phyloP scores from a whole-genome alignment of 2,113 vertebrate species.

The Crotalus helleri region DNA sequence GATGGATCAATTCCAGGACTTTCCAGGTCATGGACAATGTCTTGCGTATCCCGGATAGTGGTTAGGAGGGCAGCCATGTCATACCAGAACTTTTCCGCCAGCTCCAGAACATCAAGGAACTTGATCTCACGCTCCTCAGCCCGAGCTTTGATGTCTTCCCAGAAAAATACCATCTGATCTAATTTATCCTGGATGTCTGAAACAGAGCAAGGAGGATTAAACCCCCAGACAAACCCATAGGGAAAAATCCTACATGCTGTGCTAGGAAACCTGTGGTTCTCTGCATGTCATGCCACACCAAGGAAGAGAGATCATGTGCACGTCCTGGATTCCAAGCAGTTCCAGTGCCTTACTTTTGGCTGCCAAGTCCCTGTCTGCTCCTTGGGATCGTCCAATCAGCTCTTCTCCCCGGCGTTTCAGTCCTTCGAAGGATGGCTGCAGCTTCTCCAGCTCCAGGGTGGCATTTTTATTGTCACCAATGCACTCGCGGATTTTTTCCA shows the following conservation, averaged over 20 bases:
- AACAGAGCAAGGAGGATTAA: not conserved
- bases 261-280: not conserved
- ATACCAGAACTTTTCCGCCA: conserved; percentile 96
- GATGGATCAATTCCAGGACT: conserved; percentile 98
- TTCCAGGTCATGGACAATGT: conserved; percentile 92
- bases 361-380: conserved; percentile 85
- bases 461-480: conserved; percentile 88
- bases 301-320: conserved; percentile 1
- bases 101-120: conserved; percentile 92
- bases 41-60: conserved; percentile 92
- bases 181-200: conserved; percentile 90
- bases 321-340: not conserved
- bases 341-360: conserved; percentile 80
- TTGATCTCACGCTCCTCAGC: conserved; percentile 92
- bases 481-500: conserved; percentile 97
- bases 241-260: not conserved
- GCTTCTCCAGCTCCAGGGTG: conserved; percentile 92
- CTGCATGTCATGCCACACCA: not conserved
- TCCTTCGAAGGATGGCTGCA: conserved; percentile 92
- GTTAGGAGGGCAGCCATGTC: conserved; percentile 94
- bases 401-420: conserved; percentile 90
- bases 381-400: conserved; percentile 84
- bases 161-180: conserved; percentile 90
- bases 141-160: conserved; percentile 96
- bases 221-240: not conserved